Conservation (phyloP, 2,113 vertebrate genomes). For the Crotalus tigris region DNA sequence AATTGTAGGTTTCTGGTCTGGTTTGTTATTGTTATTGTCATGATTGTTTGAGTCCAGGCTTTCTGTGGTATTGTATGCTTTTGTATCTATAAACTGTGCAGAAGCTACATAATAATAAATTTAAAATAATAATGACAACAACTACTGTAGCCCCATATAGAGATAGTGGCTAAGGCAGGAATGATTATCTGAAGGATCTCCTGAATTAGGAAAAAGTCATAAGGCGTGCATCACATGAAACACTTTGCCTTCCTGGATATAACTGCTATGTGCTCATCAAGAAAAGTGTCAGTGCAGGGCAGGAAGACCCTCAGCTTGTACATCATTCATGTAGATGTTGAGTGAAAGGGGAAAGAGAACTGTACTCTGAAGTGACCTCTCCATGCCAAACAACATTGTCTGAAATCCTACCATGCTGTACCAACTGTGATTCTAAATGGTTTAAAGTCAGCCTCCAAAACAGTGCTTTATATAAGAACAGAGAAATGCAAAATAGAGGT, state of each 20-base stretch:
- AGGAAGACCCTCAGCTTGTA: background rate
- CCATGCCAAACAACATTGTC: background rate
- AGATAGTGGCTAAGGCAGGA: background rate
- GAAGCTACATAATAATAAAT: too few relatives aligned
- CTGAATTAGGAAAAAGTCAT: background rate
- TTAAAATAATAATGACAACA: too few relatives aligned
- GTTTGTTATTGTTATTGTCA: background rate
- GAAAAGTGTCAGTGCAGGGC: background rate
- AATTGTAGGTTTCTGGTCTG: background rate
- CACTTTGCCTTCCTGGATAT: background rate
- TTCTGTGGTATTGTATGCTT: too few relatives aligned
- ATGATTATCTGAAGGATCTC: background rate
- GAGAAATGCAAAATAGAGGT: background rate
- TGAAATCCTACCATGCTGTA: background rate
- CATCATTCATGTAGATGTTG: background rate
- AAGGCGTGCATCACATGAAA: background rate
- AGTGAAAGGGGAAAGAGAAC: background rate
- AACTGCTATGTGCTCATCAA: background rate
- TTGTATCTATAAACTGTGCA: too few relatives aligned
- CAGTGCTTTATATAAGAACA: background rate
- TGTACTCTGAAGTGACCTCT: background rate
- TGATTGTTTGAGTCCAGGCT: background rate
- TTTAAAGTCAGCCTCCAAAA: background rate
- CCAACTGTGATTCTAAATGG: background rate
- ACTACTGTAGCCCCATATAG: background rate